phyloP scores from a whole-genome alignment of 2,888 invertebrate genomes.

The Idaea aversata region DNA sequence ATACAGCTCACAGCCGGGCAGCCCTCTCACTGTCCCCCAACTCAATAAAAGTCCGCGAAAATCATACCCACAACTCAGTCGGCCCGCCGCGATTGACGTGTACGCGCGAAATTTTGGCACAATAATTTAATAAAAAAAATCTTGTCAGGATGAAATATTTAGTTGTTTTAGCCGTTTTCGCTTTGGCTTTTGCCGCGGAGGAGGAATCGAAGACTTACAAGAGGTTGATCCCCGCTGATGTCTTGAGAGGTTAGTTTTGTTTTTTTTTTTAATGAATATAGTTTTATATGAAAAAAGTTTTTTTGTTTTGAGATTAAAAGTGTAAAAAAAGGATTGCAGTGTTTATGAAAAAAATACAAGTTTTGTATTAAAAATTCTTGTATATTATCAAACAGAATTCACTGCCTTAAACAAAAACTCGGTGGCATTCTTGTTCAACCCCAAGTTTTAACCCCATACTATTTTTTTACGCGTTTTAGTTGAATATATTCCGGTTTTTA shows the following conservation, averaged over 20 bases:
- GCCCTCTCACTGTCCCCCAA: conserved; percentile 60
- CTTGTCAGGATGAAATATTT: conserved; percentile 79
- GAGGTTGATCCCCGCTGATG: conserved; percentile 93
- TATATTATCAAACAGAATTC: too few relatives aligned
- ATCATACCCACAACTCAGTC: conserved; percentile 53
- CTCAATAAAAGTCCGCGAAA: conserved; percentile 64
- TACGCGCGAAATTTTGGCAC: conserved; percentile 48
- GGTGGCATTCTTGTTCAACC: too few relatives aligned
- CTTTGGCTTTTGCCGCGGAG: conserved; percentile 78
- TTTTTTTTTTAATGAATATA: conserved; percentile 11
- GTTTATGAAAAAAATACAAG: not conserved
- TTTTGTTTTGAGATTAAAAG: conserved; percentile 3
- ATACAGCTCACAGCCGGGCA: conserved; percentile 31
- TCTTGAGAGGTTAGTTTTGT: conserved; percentile 88
- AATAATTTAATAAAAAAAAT: conserved; percentile 40
- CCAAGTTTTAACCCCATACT: too few relatives aligned
- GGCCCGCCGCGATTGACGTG: conserved; percentile 47
- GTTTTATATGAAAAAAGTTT: too few relatives aligned
- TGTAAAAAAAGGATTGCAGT: conserved; percentile 10
- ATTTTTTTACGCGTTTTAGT: too few relatives aligned
- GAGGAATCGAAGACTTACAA: conserved; percentile 87
- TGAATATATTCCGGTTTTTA: too few relatives aligned
- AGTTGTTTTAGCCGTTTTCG: conserved; percentile 73
- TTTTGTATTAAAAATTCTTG: too few relatives aligned
- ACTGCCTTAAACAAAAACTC: too few relatives aligned